Percentiles rank a stretch among this genome's conserved stretches.
phyloP scores from a whole-genome alignment of 1,140 invertebrate genomes.

The Drosophila bipectinata region DNA sequence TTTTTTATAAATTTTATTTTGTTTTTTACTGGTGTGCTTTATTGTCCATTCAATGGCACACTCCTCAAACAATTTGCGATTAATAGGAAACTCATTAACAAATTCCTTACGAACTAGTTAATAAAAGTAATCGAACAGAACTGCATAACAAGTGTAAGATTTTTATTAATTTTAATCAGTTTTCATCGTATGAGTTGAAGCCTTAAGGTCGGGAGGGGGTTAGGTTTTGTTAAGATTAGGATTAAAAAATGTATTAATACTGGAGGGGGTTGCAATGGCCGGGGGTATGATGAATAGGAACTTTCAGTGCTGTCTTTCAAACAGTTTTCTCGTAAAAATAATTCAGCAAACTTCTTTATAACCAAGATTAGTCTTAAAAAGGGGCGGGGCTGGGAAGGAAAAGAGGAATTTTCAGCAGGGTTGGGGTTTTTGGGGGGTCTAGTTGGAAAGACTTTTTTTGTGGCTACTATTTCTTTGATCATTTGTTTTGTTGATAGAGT shows the following conservation, averaged over 20 bases:
- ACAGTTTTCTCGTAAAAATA: slow-evolving; percentile 45
- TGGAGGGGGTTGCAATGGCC: slow-evolving; percentile 14
- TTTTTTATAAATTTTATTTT: slow-evolving; percentile 12
- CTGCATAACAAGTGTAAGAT: slow-evolving; percentile 67
- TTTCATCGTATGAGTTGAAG: slow-evolving; percentile 39
- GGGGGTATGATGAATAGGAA: slow-evolving; percentile 42
- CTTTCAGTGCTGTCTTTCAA: slow-evolving; percentile 56
- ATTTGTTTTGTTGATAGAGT: slow-evolving; percentile 76
- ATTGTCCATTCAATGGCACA: slow-evolving; percentile 63
- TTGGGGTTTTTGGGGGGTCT: slow-evolving; percentile 18
- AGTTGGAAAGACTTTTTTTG: slow-evolving; percentile 40
- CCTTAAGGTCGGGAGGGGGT: slow-evolving; percentile 31
- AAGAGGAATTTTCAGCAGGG: slow-evolving; percentile 16
- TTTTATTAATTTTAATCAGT: slow-evolving; percentile 24
- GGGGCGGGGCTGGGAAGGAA: slow-evolving; percentile 14
- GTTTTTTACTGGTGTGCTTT: slow-evolving; percentile 33
- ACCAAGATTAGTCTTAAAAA: slow-evolving; percentile 45
- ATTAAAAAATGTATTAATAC: slow-evolving; percentile 29
- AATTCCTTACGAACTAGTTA: slow-evolving; percentile 68
- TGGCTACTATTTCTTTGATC: slow-evolving; percentile 53
- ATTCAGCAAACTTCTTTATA: slow-evolving; percentile 64
- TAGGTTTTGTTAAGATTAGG: slow-evolving; percentile 32
- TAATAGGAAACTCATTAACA: slow-evolving; percentile 66
- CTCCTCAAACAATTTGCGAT: slow-evolving; percentile 70
- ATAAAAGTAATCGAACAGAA: slow-evolving; percentile 72